Base-by-base conservation (phyloP, 2,888 invertebrate genomes). In the Horisme vitalbata region DNA sequence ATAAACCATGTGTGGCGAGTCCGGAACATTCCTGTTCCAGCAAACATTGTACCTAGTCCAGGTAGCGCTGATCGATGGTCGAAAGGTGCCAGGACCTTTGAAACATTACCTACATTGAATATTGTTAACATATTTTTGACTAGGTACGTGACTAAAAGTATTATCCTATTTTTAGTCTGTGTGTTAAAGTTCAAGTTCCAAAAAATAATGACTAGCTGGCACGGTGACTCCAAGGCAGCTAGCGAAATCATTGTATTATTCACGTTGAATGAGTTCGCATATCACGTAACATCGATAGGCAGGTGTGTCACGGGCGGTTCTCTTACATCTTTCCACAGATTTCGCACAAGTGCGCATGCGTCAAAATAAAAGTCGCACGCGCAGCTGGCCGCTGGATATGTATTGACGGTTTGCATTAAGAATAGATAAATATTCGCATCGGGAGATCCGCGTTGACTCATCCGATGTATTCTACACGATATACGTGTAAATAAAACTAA, bases 371-470 rank as follows among this genome's bases (percentile, higher is more conserved):
- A 9, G 33, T 4, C 45, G 33, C 52, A 14, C 35, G 43, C 49
- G 36, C 26, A 23, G 11, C 23, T 24, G 15, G 23, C 31, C 24
- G 12, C 31, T 36, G 21, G 41, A 10, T 24, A 31, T 36, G 39
- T 24, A 8, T 24, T 14, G 27, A 20, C 34, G 13, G 14, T 9
- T 20, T 33, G 41, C 41, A 28, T 15, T 20, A 23, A n/a, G 35
- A 51, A 45, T 68, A 61, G 61, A 41, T 18, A 18, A 36, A 27
- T 31, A 23, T 11, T 11, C 41, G 21, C 31, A 39, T 57, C 47
- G 65, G 57, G 62, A 63, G 63, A 62, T 63, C 67, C 65, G 63
- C 37, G 45, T 62, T 55, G 63, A 66, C 44, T 63, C 63, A 71
- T 55, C 10, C 27, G 12, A 5, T 18, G 39, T 20, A 15, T 6